These are phyloP conservation scores for Apamea crenata DNA, from an alignment of 2,888 invertebrate species.

Conservation along the genomic window DNA sequence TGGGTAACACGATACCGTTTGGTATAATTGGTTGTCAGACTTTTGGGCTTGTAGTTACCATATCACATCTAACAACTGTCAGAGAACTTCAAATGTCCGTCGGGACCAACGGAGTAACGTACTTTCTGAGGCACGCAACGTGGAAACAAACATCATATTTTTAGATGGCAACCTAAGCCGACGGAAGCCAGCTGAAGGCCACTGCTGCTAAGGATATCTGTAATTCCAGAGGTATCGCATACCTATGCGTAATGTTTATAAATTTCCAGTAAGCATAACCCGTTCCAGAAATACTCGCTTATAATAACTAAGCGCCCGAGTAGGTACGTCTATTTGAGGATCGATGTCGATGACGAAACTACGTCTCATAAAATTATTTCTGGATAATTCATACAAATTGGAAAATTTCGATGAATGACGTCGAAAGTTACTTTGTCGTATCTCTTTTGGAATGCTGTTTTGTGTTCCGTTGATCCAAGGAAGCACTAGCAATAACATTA, in stretches of 20 bases:
- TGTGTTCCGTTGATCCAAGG: not conserved
- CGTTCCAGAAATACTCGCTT: constrained; percentile 3
- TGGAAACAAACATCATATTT: not conserved
- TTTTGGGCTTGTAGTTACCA: not conserved
- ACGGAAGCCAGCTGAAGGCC: not conserved
- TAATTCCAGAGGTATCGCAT: not conserved
- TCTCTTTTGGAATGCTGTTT: not conserved
- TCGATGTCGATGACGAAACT: constrained; percentile 26
- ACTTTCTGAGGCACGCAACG: not conserved
- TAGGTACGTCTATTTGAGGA: constrained; percentile 34
- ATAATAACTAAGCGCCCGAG: not conserved
- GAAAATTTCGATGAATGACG: not conserved
- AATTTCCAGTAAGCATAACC: not conserved
- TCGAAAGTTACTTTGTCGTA: not conserved
- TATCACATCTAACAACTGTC: not conserved
- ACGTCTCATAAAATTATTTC: constrained; percentile 16
- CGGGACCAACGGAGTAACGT: not conserved
- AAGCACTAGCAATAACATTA: not conserved
- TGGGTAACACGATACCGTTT: not conserved
- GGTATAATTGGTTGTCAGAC: not conserved
- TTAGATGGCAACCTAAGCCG: not conserved
- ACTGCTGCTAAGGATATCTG: not conserved
- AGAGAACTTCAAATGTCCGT: not conserved
- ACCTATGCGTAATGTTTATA: not conserved
- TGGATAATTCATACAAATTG: constrained; percentile 11